Evolutionary conservation across 1,140 invertebrate species (phyloP), one percentile per base, ranked within the genome.

Genomic region (Drosophila sucinea): DNA sequence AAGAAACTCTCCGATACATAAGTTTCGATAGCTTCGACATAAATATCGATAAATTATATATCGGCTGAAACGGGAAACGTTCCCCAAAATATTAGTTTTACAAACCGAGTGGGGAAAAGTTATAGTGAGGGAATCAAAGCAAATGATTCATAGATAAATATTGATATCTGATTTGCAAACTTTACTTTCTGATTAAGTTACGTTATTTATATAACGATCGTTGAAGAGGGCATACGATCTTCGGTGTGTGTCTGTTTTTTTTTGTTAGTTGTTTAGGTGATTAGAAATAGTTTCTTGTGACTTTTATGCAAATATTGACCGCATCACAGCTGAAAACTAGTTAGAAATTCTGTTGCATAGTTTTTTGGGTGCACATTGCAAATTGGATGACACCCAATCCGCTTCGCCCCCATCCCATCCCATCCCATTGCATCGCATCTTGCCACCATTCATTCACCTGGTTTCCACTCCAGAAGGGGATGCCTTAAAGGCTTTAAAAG

Each of bases 401-500:
- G 8, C 44, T 51, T 8, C 25, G 2, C 44, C 44, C 17, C 44
- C 23, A 17, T 25, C 6, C 6, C 38, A 23, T 32, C 32, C 32
- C 60, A 33, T 35, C 62, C 72, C 56, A 58, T 51, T n/a, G 33
- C 41, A 47, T 51, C 30, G 33, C 56, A 47, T 25, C 54, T 27
- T 10, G 44, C 44, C 44, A 51, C 25, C 44, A 51, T 38, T 35
- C 33, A 47, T 47, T 51, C 44, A 60, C 47, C 47, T 47, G 70
- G 56, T 62, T 61, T 44, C 38, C 58, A 67, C 55, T 61, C 41
- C 35, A 38, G 11, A 35, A 17, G 41, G 44, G 51, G 38, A 60
- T 77, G 83, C 83, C 83, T 86, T 87, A 86, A 86, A 87, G 83
- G 83, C 83, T 86, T 87, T 87, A 83, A 87, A 86, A 86, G 79